phyloP scores from a whole-genome alignment of 2,797 vertebrate genomes.

The Pterois miles region DNA sequence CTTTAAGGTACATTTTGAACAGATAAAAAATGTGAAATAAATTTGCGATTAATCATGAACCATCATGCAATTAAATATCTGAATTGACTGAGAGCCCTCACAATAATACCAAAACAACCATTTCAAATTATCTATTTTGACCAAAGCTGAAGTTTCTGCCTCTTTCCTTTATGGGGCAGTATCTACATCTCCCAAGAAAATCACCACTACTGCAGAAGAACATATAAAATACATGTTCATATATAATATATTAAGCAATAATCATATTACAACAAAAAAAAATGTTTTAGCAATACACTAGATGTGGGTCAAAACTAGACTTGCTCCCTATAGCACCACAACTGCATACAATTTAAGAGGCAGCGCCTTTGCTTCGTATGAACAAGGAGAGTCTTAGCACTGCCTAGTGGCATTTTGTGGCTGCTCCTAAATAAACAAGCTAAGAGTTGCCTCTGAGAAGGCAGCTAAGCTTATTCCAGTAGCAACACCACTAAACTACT shows the following conservation, averaged over 20 bases:
- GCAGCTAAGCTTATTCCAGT: constrained; percentile 24
- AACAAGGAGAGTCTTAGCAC: constrained; percentile 7
- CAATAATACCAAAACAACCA: not conserved
- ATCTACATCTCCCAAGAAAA: not conserved
- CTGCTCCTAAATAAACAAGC: constrained; percentile 51
- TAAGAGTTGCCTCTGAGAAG: constrained; percentile 8
- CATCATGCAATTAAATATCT: too few relatives aligned
- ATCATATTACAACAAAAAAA: not conserved
- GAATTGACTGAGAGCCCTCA: too few relatives aligned
- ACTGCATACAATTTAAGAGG: not conserved
- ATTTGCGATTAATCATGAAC: too few relatives aligned
- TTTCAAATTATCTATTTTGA: not conserved
- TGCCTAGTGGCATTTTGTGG: constrained; percentile 32
- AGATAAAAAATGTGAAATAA: too few relatives aligned
- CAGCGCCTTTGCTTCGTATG: not conserved
- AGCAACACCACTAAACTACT: constrained; percentile 37
- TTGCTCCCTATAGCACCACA: constrained; percentile 5
- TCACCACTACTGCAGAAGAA: not conserved
- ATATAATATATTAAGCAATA: not conserved
- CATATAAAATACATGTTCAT: not conserved
- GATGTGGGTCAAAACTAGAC: not conserved
- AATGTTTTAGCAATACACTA: not conserved
- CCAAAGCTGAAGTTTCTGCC: not conserved
- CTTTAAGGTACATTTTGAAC: too few relatives aligned
- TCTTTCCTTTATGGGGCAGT: constrained; percentile 1